Conservation (phyloP, 2,797 vertebrate species). For the Hephaestus fuliginosus region DNA sequence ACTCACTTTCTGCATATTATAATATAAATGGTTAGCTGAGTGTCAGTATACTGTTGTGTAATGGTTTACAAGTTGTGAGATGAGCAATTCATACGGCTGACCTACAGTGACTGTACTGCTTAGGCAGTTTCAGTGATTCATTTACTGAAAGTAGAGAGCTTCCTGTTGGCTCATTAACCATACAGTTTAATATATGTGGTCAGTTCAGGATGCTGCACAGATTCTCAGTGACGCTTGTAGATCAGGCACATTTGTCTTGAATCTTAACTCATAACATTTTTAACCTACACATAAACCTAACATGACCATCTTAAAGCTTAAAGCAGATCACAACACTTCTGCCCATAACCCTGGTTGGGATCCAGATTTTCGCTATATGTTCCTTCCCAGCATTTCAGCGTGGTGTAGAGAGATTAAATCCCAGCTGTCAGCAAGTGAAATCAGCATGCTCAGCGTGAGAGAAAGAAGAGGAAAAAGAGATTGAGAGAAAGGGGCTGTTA, state of each 20-base stretch:
- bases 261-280: background rate
- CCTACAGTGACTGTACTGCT: constrained; percentile 11
- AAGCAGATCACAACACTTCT: background rate
- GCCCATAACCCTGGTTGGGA: background rate
- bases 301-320: background rate
- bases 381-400: constrained; percentile 24
- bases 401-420: constrained; percentile 19
- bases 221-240: background rate
- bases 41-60: background rate
- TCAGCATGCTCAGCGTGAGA: background rate
- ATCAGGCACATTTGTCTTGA: constrained; percentile 1
- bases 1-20: constrained; percentile 3
- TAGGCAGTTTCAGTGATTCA: constrained; percentile 38
- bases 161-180: constrained; percentile 46
- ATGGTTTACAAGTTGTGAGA: background rate
- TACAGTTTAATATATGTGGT: constrained; percentile 20
- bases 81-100: constrained; percentile 13
- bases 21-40: background rate
- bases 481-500: constrained; percentile 33
- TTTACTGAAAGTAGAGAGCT: constrained; percentile 26
- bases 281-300: background rate
- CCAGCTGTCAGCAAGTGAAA: constrained; percentile 39
- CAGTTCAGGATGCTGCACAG: constrained; percentile 24
- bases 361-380: background rate
- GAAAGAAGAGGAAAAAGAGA: constrained; percentile 17